Percentiles rank a stretch among this genome's conserved stretches.
These are phyloP conservation scores for Malurus elegans DNA, from an alignment of 2,113 vertebrate genomes.

Conservation along the genomic window DNA sequence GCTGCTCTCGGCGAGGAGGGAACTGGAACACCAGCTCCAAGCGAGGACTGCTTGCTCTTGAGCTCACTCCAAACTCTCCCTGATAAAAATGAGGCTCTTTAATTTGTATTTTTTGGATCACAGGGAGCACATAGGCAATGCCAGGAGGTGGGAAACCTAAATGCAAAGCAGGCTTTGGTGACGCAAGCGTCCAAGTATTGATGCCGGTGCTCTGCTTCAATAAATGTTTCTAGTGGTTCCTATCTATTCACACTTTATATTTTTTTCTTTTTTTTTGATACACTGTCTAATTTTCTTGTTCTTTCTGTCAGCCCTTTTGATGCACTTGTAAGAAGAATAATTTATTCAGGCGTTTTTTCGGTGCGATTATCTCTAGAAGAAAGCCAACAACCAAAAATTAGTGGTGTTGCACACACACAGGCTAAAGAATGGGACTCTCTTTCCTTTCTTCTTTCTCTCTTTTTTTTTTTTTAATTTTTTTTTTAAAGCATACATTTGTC, in stretches of 20 bases:
- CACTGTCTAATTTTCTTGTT: background rate
- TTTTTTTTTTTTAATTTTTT: background rate
- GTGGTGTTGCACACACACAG: background rate
- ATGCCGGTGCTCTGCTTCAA: rapidly evolving
- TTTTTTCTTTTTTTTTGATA: background rate
- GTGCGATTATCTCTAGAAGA: background rate
- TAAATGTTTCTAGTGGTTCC: background rate
- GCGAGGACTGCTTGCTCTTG: rapidly evolving
- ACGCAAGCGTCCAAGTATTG: rapidly evolving
- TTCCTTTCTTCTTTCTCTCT: background rate
- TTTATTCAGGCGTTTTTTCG: background rate
- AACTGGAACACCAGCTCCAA: background rate
- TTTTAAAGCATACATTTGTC: background rate
- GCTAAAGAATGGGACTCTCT: background rate
- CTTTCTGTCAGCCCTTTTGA: background rate
- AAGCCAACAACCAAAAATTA: background rate
- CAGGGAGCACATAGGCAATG: rapidly evolving
- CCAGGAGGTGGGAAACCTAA: background rate
- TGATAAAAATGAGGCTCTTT: background rate
- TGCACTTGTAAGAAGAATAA: background rate
- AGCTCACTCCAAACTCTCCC: background rate
- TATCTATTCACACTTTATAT: background rate
- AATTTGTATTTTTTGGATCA: background rate
- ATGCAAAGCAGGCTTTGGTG: background rate
- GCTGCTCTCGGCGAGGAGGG: background rate